phyloP scores from a whole-genome alignment of 2,888 invertebrate genomes.

The Phortica okadai region DNA sequence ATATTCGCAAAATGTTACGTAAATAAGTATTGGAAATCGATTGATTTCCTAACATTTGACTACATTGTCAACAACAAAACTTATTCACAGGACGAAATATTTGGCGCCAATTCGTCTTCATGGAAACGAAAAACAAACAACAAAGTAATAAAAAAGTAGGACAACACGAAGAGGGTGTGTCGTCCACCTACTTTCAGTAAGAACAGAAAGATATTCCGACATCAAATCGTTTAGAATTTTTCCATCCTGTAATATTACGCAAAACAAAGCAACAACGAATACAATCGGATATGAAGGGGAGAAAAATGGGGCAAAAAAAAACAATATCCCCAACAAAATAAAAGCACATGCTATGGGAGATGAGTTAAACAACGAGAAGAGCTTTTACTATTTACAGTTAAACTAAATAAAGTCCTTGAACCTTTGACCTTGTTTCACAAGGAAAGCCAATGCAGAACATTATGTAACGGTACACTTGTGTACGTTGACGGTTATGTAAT shows the following conservation, averaged over 20 bases:
- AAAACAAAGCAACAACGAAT: neutral
- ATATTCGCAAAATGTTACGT: too few relatives aligned
- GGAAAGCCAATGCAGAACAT: neutral
- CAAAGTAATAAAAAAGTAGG: slow-evolving; percentile 9
- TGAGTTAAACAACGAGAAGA: neutral
- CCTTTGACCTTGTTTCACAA: slow-evolving; percentile 65
- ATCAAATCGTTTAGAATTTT: neutral
- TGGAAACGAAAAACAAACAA: neutral
- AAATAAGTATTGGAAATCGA: too few relatives aligned
- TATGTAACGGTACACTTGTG: neutral
- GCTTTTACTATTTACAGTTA: neutral
- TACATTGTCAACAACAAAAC: neutral
- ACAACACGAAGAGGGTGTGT: neutral
- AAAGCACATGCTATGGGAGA: neutral
- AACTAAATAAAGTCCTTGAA: slow-evolving; percentile 62
- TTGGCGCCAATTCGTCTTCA: slow-evolving; percentile 25
- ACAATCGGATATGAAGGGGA: neutral
- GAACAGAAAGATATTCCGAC: neutral
- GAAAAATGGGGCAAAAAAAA: neutral
- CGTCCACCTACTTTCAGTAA: neutral
- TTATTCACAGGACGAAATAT: neutral
- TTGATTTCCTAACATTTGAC: too few relatives aligned
- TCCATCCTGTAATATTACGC: neutral
- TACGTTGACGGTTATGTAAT: neutral
- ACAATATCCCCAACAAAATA: neutral